A percentile compares a stretch with the other conserved stretches of the same genome.
phyloP scores from a whole-genome alignment of 2,888 invertebrate genomes.

The Axea sp. region DNA sequence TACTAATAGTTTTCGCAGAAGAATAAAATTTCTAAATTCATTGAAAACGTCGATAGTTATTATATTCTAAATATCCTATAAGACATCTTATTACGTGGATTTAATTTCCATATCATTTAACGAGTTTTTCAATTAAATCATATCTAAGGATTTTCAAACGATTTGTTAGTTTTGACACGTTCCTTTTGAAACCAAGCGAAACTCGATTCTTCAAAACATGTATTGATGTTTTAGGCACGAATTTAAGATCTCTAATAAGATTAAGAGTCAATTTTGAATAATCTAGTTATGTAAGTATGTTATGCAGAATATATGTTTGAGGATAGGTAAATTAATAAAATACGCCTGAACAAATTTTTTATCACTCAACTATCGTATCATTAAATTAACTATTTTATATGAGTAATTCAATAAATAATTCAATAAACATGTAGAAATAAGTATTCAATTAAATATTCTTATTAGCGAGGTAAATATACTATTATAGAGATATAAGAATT shows the following conservation, averaged over 20 bases:
- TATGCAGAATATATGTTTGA: not conserved
- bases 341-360: too few relatives aligned
- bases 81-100: not conserved
- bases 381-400: too few relatives aligned
- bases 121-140: conserved; percentile 36
- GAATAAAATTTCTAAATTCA: conserved; percentile 1
- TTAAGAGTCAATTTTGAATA: conserved; percentile 19
- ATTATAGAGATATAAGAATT: too few relatives aligned
- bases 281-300: conserved; percentile 9
- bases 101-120: conserved; percentile 14
- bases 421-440: too few relatives aligned
- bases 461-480: too few relatives aligned
- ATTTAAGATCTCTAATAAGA: conserved; percentile 29
- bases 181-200: conserved; percentile 10
- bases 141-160: conserved; percentile 20
- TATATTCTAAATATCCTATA: not conserved
- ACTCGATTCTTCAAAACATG: conserved; percentile 25
- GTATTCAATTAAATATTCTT: too few relatives aligned
- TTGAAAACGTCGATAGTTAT: conserved; percentile 9
- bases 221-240: conserved; percentile 10
- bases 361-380: too few relatives aligned
- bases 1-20: not conserved
- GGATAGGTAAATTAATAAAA: too few relatives aligned
- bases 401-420: too few relatives aligned
- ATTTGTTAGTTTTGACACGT: conserved; percentile 40